Conservation (phyloP, 2,888 invertebrate genomes). For the Acanthosepion lycidas region DNA sequence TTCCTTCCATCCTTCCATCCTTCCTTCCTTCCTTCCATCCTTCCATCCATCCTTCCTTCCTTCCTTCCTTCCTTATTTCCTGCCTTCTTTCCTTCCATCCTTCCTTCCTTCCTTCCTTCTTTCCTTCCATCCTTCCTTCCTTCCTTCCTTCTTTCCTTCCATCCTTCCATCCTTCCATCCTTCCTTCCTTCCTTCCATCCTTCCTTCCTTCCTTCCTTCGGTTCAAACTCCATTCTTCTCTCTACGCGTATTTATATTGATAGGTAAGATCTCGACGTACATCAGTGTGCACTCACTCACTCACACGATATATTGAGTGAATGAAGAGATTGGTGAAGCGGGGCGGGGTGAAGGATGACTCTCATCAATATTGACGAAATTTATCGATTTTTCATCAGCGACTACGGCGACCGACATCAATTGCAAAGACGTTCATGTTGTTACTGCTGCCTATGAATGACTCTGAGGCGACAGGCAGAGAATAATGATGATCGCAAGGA, state of each 20-base stretch:
- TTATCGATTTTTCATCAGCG: slow-evolving; percentile 2
- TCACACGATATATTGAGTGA: background rate
- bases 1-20: background rate
- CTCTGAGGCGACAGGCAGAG: background rate
- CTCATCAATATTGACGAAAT: slow-evolving; percentile 20
- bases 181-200: background rate
- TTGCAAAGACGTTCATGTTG: background rate
- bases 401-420: background rate
- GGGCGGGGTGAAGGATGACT: background rate
- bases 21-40: background rate
- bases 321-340: background rate
- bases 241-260: background rate
- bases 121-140: background rate
- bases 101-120: background rate
- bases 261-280: background rate
- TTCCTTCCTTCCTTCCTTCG: background rate
- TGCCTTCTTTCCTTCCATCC: background rate
- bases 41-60: background rate
- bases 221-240: background rate
- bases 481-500: background rate
- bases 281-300: background rate
- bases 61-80: background rate
- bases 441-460: background rate
- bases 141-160: background rate
- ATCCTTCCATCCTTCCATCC: background rate